Conservation (phyloP, 1,140 invertebrate species). For the Eupeodes corollae region DNA sequence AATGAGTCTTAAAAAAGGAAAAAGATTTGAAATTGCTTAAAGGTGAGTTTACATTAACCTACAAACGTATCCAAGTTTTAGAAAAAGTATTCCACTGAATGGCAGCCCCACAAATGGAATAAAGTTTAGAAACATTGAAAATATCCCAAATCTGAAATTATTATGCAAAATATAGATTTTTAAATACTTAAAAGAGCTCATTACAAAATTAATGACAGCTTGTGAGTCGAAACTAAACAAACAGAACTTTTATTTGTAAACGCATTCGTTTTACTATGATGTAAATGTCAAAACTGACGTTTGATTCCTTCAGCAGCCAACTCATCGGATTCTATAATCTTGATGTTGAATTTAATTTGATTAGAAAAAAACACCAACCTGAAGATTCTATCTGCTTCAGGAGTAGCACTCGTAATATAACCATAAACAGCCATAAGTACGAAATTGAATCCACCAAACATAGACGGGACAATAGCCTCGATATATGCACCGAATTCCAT, state of each 20-base stretch:
- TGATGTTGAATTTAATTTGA: too few species aligned
- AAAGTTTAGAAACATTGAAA: constrained; percentile 31
- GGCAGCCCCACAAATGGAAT: constrained; percentile 28
- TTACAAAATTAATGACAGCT: background rate
- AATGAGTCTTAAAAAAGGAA: constrained; percentile 21
- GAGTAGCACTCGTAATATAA: constrained; percentile 47
- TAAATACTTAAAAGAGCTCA: background rate
- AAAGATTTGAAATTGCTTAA: too few species aligned
- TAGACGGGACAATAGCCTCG: constrained; percentile 44
- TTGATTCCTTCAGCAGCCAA: background rate
- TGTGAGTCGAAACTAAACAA: background rate
- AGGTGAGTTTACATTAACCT: constrained; percentile 7
- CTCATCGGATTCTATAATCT: background rate
- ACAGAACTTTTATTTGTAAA: too few species aligned
- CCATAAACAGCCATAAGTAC: constrained; percentile 52
- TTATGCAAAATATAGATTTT: background rate
- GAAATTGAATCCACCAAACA: constrained; percentile 45
- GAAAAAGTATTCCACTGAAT: constrained; percentile 25
- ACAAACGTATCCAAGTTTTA: constrained; percentile 27
- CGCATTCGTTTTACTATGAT: too few species aligned
- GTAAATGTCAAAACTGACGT: background rate
- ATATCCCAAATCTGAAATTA: constrained; percentile 26
- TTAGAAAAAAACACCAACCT: too few species aligned
- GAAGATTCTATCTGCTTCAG: constrained; percentile 46
- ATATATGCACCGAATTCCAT: constrained; percentile 43